Conservation (phyloP, 53 echinoderm and acorn worm genomes). For the Mesocentrotus franciscanus region DNA sequence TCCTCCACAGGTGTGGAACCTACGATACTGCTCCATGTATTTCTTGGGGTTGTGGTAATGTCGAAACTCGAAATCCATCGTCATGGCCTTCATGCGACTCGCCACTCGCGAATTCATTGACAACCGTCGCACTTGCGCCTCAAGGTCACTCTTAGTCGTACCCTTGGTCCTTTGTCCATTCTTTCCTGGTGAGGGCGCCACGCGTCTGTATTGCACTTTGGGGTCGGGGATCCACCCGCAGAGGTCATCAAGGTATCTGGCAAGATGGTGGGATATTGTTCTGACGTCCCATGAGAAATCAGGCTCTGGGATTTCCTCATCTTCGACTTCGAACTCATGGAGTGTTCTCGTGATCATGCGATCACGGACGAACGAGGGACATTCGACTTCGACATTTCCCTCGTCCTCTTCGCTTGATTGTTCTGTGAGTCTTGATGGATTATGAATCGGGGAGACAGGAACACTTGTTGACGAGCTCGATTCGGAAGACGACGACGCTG, state of each 20-base stretch:
- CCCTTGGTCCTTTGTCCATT: constrained; percentile 35
- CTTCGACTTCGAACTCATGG: constrained; percentile 62
- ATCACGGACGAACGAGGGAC: constrained; percentile 71
- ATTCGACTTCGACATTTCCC: constrained; percentile 22
- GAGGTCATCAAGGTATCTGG: constrained; percentile 79
- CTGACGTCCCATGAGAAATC: constrained; percentile 68
- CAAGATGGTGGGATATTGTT: constrained; percentile 71
- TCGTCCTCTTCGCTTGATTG: constrained; percentile 59
- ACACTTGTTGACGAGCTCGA: not conserved
- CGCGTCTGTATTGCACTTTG: constrained; percentile 76
- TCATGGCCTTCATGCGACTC: constrained; percentile 53
- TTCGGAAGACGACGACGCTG: not conserved
- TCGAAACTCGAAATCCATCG: constrained; percentile 81
- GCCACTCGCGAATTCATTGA: constrained; percentile 22
- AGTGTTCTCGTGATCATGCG: constrained; percentile 61
- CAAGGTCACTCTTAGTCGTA: constrained; percentile 9
- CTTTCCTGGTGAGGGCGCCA: not conserved
- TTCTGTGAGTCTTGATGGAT: not conserved
- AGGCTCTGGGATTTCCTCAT: constrained; percentile 60
- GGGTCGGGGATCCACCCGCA: constrained; percentile 91
- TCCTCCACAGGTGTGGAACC: constrained; percentile 92
- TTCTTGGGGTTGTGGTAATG: constrained; percentile 90
- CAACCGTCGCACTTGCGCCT: constrained; percentile 60
- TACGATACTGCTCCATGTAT: constrained; percentile 96
- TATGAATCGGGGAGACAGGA: constrained; percentile 1